Conservation (phyloP, 2,888 invertebrate genomes). For the Drosophila peninsularis region DNA sequence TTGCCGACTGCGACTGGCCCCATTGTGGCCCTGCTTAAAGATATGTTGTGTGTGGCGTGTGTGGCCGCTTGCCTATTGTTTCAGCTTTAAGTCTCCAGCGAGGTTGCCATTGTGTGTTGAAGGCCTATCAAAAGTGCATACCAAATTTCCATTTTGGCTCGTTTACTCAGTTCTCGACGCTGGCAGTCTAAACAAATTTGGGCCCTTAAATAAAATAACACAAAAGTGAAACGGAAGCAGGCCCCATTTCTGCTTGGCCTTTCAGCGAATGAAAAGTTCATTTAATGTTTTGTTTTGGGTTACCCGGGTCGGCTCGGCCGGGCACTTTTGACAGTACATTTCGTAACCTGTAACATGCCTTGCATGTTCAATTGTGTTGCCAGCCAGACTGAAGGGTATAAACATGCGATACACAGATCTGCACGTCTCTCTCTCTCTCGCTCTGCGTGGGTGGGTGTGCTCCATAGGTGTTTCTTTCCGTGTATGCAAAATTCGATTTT, state of each 20-base stretch:
- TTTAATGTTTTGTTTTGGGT: constrained; percentile 50
- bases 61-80: constrained; percentile 9
- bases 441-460: not conserved
- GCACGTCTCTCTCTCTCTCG: not conserved
- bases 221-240: constrained; percentile 41
- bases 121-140: constrained; percentile 45
- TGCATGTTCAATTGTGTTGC: constrained; percentile 67
- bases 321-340: constrained; percentile 61
- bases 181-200: constrained; percentile 46
- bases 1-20: constrained; percentile 6
- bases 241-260: constrained; percentile 12
- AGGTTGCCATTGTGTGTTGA: not conserved
- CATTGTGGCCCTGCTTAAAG: not conserved
- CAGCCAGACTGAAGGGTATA: constrained; percentile 20
- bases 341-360: constrained; percentile 57
- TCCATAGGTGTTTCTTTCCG: constrained; percentile 1
- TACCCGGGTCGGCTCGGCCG: constrained; percentile 17
- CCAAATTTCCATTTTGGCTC: constrained; percentile 34
- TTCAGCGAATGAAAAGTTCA: constrained; percentile 51
- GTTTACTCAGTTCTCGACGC: constrained; percentile 15
- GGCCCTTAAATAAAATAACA: constrained; percentile 42
- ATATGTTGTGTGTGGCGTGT: constrained; percentile 1
- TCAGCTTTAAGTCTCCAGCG: constrained; percentile 5
- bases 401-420: constrained; percentile 25
- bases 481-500: constrained; percentile 47